Percentiles rank a stretch among this genome's conserved stretches.
These are phyloP conservation scores for Caenorhabditis doughertyi DNA, from an alignment of 2,888 invertebrate species.

Conservation along the genomic window DNA sequence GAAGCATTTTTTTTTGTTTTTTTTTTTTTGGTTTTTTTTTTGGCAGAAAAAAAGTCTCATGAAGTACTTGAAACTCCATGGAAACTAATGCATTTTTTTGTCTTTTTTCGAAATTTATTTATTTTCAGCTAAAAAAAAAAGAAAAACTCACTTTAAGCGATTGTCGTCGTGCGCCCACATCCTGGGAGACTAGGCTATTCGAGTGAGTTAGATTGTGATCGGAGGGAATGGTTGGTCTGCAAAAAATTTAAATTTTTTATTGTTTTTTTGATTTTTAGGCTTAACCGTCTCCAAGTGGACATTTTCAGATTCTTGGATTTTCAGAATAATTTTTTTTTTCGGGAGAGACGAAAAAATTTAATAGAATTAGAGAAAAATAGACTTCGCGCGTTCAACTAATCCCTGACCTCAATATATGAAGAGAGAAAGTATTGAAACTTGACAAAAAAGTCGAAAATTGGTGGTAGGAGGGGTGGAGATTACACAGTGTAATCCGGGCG, in stretches of 20 bases:
- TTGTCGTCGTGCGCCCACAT: conserved; percentile 60
- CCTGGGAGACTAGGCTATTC: conserved; percentile 62
- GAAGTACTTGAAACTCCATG: no score
- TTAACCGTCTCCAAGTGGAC: conserved; percentile 37
- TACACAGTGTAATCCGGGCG: conserved; percentile 39
- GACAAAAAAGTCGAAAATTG: conserved; percentile 58
- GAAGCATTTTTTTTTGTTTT: no score
- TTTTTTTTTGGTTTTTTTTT: no score
- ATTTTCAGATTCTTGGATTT: background rate
- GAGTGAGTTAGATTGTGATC: conserved; percentile 62
- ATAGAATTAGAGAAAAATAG: conserved; percentile 27
- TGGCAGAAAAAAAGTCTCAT: no score
- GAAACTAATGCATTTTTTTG: no score
- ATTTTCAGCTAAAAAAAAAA: background rate
- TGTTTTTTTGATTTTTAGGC: background rate
- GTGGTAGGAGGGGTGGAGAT: conserved; percentile 42
- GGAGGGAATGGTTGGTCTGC: conserved; percentile 64
- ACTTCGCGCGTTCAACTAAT: no score
- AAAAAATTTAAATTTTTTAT: background rate
- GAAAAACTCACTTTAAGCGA: conserved; percentile 54
- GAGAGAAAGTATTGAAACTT: no score
- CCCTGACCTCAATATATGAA: conserved; percentile 44
- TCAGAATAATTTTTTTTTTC: background rate
- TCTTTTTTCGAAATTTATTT: background rate
- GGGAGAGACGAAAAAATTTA: background rate